These are phyloP conservation scores for Manis crassicaudata DNA, from an alignment of 2,797 vertebrate genomes.

Conservation along the genomic window DNA sequence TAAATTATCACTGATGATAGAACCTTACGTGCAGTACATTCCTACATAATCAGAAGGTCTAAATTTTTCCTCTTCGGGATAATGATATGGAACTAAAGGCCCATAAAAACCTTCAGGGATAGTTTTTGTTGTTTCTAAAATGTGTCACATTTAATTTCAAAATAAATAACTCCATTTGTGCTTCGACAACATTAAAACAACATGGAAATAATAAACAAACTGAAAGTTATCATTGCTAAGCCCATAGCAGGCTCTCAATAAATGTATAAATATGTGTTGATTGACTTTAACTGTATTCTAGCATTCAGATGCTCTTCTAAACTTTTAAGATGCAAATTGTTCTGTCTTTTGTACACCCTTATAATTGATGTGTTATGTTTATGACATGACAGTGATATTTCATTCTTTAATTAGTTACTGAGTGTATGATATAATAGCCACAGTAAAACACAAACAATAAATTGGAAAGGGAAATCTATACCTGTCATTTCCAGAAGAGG, in stretches of 20 bases:
- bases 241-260: neutral
- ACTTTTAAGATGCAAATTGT: neutral
- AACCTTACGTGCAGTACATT: constrained; percentile 68
- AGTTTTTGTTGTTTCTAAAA: constrained; percentile 27
- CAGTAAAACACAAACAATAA: constrained; percentile 49
- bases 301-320: neutral
- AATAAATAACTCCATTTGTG: constrained; percentile 57
- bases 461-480: constrained; percentile 23
- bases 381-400: constrained; percentile 38
- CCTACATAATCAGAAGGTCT: constrained; percentile 69
- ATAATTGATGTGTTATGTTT: neutral
- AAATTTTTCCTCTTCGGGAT: constrained; percentile 69
- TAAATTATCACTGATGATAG: constrained; percentile 76
- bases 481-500: constrained; percentile 64
- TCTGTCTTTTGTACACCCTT: neutral
- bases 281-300: constrained; percentile 3
- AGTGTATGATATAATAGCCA: constrained; percentile 7
- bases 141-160: constrained; percentile 57
- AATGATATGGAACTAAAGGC: constrained; percentile 70
- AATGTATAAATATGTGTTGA: neutral
- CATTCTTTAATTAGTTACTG: constrained; percentile 45
- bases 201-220: constrained; percentile 38
- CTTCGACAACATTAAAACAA: constrained; percentile 29
- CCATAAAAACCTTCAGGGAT: constrained; percentile 59
- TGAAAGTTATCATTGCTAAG: constrained; percentile 15